Evolutionary conservation across 2,797 vertebrate genomes (phyloP).

Genomic region (Enteromius viviparus): DNA sequence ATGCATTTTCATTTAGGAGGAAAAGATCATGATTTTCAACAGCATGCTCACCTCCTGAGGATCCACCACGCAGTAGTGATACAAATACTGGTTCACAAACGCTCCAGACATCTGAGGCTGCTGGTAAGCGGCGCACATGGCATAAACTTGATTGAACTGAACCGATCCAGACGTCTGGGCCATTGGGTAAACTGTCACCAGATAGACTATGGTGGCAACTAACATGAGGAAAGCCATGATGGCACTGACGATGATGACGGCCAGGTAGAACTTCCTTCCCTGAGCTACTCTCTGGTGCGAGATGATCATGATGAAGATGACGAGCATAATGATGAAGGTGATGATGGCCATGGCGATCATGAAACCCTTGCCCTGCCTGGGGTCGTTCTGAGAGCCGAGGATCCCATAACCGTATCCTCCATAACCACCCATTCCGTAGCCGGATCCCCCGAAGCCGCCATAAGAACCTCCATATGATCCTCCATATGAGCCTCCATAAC

Average conservation of each 20-base stretch:
- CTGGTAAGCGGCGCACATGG: slow-evolving; percentile 83
- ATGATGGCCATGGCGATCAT: slow-evolving; percentile 85
- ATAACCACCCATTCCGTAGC: neutral
- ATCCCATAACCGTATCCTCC: slow-evolving; percentile 75
- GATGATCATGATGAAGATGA: slow-evolving; percentile 82
- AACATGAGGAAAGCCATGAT: slow-evolving; percentile 82
- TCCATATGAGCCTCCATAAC: slow-evolving; percentile 36
- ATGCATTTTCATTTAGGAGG: too few relatives aligned
- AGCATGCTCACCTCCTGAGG: slow-evolving; percentile 86
- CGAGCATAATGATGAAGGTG: slow-evolving; percentile 78
- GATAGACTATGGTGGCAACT: slow-evolving; percentile 87
- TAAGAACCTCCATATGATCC: slow-evolving; percentile 38
- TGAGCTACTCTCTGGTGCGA: slow-evolving; percentile 76
- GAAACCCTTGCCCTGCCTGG: slow-evolving; percentile 85
- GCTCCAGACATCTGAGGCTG: slow-evolving; percentile 61
- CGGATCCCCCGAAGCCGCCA: neutral
- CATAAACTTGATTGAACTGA: slow-evolving; percentile 78
- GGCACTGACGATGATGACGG: slow-evolving; percentile 77
- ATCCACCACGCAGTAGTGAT: slow-evolving; percentile 93
- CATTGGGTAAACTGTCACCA: slow-evolving; percentile 86
- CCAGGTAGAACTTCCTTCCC: slow-evolving; percentile 84
- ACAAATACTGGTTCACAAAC: slow-evolving; percentile 87
- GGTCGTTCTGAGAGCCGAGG: slow-evolving; percentile 84
- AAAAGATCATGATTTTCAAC: neutral
- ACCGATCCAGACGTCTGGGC: slow-evolving; percentile 82